These are phyloP conservation scores for Atherinomorus stipes DNA, from an alignment of 2,113 vertebrate species.

Conservation along the genomic window DNA sequence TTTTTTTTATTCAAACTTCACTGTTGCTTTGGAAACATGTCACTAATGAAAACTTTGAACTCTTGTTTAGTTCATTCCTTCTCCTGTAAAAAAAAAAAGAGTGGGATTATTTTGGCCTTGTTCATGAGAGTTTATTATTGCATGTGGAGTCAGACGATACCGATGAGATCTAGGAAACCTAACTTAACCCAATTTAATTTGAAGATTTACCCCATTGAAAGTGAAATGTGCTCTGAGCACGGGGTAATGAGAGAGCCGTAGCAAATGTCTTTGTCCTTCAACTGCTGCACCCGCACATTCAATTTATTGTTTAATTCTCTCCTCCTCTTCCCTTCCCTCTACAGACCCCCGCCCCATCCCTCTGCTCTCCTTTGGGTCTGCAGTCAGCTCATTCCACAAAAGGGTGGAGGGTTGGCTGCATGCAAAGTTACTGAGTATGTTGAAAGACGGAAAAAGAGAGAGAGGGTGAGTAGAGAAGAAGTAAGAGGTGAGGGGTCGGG, in stretches of 20 bases:
- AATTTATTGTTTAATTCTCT: constrained; percentile 38
- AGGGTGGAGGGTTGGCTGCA: constrained; percentile 40
- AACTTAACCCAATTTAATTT: neutral
- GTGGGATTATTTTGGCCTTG: neutral
- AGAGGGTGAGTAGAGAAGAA: constrained; percentile 8
- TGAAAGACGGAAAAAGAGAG: constrained; percentile 17
- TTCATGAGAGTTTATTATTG: neutral
- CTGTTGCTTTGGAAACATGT: too few relatives aligned
- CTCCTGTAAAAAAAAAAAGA: neutral
- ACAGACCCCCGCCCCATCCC: constrained; percentile 4
- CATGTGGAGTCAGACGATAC: neutral
- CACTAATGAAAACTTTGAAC: too few relatives aligned
- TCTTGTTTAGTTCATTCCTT: too few relatives aligned
- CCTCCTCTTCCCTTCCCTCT: constrained; percentile 20
- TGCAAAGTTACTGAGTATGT: constrained; percentile 30
- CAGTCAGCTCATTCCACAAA: constrained; percentile 64
- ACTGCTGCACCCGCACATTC: constrained; percentile 30
- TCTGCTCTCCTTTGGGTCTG: constrained; percentile 17
- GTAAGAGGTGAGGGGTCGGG: constrained; percentile 52
- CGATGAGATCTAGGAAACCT: neutral
- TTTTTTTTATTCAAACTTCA: too few relatives aligned
- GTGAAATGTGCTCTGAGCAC: constrained; percentile 10
- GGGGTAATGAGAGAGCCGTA: constrained; percentile 6
- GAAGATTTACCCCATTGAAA: neutral
- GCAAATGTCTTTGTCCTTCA: constrained; percentile 14